phyloP scores from a whole-genome alignment of 2,888 invertebrate species.

The Andrena haemorrhoa region DNA sequence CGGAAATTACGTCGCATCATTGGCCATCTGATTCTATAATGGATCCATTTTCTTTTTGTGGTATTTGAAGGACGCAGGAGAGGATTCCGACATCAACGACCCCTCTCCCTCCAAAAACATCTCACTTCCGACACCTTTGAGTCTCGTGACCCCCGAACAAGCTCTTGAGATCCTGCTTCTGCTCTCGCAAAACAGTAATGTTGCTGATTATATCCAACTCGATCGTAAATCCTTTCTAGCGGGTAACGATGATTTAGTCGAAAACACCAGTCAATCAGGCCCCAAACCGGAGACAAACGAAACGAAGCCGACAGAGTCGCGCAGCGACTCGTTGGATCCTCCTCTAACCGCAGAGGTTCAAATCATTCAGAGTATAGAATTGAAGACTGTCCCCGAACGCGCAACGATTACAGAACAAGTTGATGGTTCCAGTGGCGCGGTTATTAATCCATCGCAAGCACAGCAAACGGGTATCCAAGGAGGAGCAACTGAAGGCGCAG shows the following conservation, averaged over 20 bases:
- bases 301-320: slow-evolving; percentile 7
- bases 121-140: slow-evolving; percentile 70
- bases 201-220: slow-evolving; percentile 45
- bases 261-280: slow-evolving; percentile 58
- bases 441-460: background rate
- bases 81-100: slow-evolving; percentile 73
- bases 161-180: slow-evolving; percentile 77
- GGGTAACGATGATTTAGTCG: slow-evolving; percentile 43
- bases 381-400: slow-evolving; percentile 21
- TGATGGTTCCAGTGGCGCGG: background rate
- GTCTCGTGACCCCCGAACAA: slow-evolving; percentile 76
- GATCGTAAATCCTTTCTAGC: slow-evolving; percentile 42
- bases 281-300: background rate
- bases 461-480: background rate
- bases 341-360: slow-evolving; percentile 35
- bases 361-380: slow-evolving; percentile 50
- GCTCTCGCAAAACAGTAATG: slow-evolving; percentile 73
- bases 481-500: background rate
- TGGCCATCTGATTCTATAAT: slow-evolving; percentile 6
- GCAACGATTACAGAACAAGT: background rate
- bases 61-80: slow-evolving; percentile 80
- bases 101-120: slow-evolving; percentile 68
- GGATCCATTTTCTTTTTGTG: slow-evolving; percentile 48
- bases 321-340: slow-evolving; percentile 9
- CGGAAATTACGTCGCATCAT: background rate